Percentiles rank a stretch among this genome's conserved stretches.
Conservation (phyloP, 1,140 invertebrate genomes). For the Psilanteris sp. region DNA sequence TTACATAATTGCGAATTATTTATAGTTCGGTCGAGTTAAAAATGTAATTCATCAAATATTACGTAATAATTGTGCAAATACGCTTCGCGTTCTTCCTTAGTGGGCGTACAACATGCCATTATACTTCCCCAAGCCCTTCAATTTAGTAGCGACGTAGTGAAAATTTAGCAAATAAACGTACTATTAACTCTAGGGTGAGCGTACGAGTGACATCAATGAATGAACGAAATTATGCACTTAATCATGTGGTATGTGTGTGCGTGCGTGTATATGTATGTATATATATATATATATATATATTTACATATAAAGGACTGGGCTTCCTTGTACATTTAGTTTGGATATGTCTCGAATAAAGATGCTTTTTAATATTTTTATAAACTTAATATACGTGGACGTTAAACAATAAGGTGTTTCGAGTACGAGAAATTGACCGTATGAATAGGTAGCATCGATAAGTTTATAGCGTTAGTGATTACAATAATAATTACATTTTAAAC, state of each 20-base stretch:
- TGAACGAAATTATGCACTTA: constrained; percentile 45
- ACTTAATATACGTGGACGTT: no score
- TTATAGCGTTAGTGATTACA: no score
- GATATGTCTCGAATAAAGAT: no score
- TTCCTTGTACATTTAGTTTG: no score
- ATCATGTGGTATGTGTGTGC: constrained; percentile 19
- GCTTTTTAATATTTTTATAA: no score
- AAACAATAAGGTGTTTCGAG: no score
- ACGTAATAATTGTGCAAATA: constrained; percentile 43
- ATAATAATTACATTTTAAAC: no score
- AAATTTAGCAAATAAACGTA: constrained; percentile 58
- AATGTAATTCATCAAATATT: constrained; percentile 34
- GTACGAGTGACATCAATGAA: constrained; percentile 53
- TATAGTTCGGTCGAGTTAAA: constrained; percentile 9
- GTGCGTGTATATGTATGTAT: background rate
- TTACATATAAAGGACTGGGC: no score
- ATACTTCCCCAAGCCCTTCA: constrained; percentile 56
- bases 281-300: constrained; percentile 4
- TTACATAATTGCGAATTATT: constrained; percentile 16
- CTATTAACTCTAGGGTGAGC: constrained; percentile 51
- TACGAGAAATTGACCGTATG: no score
- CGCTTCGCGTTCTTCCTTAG: constrained; percentile 31
- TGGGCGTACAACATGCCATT: constrained; percentile 42
- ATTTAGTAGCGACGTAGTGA: constrained; percentile 41
- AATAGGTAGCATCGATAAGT: no score